Conservation (phyloP, 2,113 vertebrate genomes). For the Pseudonaja textilis region DNA sequence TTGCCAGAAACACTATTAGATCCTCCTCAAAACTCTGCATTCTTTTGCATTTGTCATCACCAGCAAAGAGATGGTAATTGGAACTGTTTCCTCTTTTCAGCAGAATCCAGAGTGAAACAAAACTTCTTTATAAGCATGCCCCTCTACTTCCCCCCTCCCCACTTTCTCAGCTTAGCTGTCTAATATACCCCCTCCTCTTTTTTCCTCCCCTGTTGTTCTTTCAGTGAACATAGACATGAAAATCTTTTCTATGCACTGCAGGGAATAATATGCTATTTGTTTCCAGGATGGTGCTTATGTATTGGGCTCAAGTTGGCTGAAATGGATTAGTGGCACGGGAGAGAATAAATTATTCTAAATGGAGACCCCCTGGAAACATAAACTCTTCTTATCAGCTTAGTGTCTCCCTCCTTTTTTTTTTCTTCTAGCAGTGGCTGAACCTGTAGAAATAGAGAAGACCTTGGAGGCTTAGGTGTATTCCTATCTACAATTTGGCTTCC, state of each 20-base stretch:
- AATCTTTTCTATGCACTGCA: neutral
- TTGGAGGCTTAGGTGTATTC: neutral
- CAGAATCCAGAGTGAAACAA: neutral
- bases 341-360: neutral
- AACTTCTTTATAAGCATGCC: rapidly evolving
- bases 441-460: neutral
- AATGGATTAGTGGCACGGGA: neutral
- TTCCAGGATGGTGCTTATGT: neutral
- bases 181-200: neutral
- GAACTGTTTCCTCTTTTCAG: constrained; percentile 10
- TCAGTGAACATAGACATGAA: constrained; percentile 5
- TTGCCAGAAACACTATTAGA: constrained; percentile 59
- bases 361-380: neutral
- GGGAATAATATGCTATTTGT: constrained; percentile 35
- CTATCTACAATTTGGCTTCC: neutral
- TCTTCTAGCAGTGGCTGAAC: neutral
- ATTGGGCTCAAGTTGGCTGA: constrained; percentile 2
- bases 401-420: neutral
- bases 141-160: neutral
- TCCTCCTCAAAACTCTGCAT: constrained; percentile 39
- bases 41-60: constrained; percentile 47
- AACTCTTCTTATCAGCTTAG: neutral
- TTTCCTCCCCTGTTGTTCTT: constrained; percentile 7
- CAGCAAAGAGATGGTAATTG: constrained; percentile 14
- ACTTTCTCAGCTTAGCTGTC: neutral